These are phyloP conservation scores for Elmis aenea DNA, from an alignment of 2,888 invertebrate species.

Conservation along the genomic window DNA sequence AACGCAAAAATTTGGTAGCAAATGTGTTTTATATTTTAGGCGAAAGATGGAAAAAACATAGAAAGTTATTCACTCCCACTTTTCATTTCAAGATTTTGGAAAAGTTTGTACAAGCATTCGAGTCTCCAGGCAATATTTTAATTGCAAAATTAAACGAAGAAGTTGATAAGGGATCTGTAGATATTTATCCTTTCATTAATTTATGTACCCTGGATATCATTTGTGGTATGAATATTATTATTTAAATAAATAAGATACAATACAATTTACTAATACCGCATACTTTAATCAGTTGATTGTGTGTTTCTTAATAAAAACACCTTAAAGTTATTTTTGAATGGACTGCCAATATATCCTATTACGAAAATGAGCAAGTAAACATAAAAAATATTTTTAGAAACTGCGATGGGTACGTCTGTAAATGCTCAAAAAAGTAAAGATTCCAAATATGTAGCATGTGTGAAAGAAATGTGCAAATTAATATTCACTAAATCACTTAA, in stretches of 20 bases:
- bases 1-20: too few species aligned
- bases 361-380: too few species aligned
- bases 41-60: constrained; percentile 55
- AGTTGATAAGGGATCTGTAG: constrained; percentile 46
- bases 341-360: too few species aligned
- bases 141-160: constrained; percentile 49
- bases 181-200: constrained; percentile 59
- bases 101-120: constrained; percentile 65
- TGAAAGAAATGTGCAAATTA: constrained; percentile 50
- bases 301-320: too few species aligned
- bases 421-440: constrained; percentile 65
- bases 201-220: constrained; percentile 59
- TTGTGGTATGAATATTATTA: constrained; percentile 55
- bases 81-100: constrained; percentile 75
- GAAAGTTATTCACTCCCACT: constrained; percentile 70
- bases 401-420: constrained; percentile 76
- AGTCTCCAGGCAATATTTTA: constrained; percentile 57
- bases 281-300: too few species aligned
- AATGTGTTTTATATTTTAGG: too few species aligned
- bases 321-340: too few species aligned
- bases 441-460: constrained; percentile 67
- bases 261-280: too few species aligned
- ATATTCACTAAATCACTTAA: constrained; percentile 45
- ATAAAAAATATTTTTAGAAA: constrained; percentile 52
- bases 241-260: too few species aligned